Conservation (phyloP, 2,113 vertebrate species). For the Lagopus muta region DNA sequence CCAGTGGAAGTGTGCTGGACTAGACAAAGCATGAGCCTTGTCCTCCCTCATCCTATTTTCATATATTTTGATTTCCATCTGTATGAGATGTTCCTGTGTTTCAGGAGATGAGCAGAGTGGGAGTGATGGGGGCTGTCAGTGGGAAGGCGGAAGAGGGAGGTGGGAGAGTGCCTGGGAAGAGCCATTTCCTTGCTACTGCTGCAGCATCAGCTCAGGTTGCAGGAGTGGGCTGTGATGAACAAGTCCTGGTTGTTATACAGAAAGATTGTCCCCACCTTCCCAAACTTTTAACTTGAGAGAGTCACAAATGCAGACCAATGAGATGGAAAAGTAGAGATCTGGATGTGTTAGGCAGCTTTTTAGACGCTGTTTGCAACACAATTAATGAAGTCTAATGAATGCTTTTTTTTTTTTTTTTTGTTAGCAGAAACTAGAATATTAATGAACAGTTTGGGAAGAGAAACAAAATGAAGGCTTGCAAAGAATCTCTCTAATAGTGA, state of each 20-base stretch:
- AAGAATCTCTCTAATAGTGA: not conserved
- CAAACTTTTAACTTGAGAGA: not conserved
- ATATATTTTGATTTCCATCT: slow-evolving; percentile 23
- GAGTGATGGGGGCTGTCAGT: accelerated
- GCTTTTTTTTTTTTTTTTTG: not conserved
- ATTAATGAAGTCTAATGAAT: not conserved
- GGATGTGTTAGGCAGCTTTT: not conserved
- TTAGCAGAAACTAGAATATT: not conserved
- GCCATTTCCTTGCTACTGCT: not conserved
- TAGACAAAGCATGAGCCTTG: not conserved
- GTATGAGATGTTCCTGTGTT: not conserved
- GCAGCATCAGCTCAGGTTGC: not conserved
- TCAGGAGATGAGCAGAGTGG: not conserved
- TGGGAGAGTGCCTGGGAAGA: not conserved
- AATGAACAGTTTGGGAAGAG: not conserved
- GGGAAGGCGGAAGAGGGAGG: not conserved
- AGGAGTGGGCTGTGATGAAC: accelerated
- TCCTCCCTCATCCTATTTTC: not conserved
- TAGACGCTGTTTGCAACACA: not conserved
- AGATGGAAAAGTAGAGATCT: not conserved
- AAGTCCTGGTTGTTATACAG: not conserved
- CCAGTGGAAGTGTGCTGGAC: slow-evolving; percentile 7
- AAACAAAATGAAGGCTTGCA: not conserved
- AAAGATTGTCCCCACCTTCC: not conserved
- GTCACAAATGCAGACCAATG: not conserved